Base-by-base conservation (phyloP, 2,888 invertebrate species). In the Tricholauxania praeusta region DNA sequence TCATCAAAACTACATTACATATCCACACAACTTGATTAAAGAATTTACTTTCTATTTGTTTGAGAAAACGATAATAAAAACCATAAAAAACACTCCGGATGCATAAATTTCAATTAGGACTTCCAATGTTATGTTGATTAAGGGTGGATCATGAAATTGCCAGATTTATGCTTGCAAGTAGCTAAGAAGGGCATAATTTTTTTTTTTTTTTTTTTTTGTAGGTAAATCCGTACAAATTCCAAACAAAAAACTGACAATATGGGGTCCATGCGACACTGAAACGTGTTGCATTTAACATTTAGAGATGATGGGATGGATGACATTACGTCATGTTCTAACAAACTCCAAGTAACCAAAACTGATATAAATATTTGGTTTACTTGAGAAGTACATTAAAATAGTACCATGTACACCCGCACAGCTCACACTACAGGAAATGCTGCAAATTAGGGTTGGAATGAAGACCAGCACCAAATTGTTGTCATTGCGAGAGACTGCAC, bases 231-330 rank as follows among this genome's bases (percentile, higher is more conserved):
- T 53, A 17, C 22, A 14, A 60, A 32, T 19, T 28, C 59, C 59
- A 19, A 22, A 59, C 59, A 59, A 10, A 59, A 59, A 59, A 59
- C 59, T 59, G 59, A 59, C 59, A 59, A 59, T 28, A 59, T 59
- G 59, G 59, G 59, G n/a, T n/a, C n/a, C 59, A 60, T 28, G 28
- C 55, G 22, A 28, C 39, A 39, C 10, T 39, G 82, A 83, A 83
- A 84, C 84, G 83, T 84, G 84, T 84, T 82, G 80, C 81, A 82
- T 79, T 79, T 78, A 77, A 15, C 12, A 60, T 60, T 60, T 14
- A 55, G 19, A 22, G 28, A 12, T 28, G 59, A 59, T 14, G 19
- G 59, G 59, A 14, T 57, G 59, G 62, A 8, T 66, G 75, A 78
- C 79, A 76, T 78, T 77, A 77, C 76, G 75, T 76, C 75, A 77